Conservation (phyloP, 2,113 vertebrate genomes). For the Passer montanus region DNA sequence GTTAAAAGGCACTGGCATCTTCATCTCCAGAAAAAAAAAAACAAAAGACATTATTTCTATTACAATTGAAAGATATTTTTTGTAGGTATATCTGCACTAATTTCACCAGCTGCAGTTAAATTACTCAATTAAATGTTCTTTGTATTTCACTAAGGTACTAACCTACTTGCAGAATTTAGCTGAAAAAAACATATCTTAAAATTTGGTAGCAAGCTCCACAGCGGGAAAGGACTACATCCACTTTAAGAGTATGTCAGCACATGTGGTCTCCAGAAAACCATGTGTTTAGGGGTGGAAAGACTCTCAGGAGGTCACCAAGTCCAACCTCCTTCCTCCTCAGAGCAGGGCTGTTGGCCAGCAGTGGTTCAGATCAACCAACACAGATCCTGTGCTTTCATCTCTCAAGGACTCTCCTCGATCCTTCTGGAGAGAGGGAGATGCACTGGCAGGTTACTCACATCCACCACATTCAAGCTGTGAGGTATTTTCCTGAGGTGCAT, state of each 20-base stretch:
- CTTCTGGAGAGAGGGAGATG: background rate
- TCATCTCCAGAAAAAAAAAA: background rate
- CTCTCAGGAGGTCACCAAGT: background rate
- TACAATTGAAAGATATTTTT: background rate
- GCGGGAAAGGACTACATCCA: background rate
- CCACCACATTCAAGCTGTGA: background rate
- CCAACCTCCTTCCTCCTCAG: background rate
- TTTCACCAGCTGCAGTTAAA: background rate
- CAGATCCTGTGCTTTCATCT: background rate
- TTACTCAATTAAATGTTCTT: background rate
- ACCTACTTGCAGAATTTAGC: background rate
- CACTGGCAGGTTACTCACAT: background rate
- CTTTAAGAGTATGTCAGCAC: background rate
- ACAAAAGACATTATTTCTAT: background rate
- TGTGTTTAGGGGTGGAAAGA: background rate
- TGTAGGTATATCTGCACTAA: background rate
- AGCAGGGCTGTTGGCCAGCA: background rate
- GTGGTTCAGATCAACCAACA: background rate
- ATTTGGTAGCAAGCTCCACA: background rate
- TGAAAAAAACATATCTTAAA: background rate
- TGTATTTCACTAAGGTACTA: background rate
- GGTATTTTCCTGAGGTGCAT: background rate
- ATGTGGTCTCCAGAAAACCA: background rate
- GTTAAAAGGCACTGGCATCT: background rate
- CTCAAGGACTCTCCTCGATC: fast-evolving